Evolutionary conservation across 2,888 invertebrate species (phyloP).

Genomic region (Pandemis heparana): DNA sequence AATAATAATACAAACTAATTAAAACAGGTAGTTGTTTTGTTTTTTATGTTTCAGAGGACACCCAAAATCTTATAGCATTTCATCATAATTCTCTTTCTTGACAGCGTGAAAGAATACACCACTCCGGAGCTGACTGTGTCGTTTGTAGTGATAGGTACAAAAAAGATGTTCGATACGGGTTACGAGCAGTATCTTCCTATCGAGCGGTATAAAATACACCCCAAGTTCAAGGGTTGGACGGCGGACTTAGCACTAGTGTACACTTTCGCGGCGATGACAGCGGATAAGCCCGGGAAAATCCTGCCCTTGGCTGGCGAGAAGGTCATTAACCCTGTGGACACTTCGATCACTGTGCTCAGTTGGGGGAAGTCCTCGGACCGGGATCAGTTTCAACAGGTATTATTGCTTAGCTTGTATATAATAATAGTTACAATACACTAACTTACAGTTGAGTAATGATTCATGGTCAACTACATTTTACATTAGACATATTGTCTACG

Average conservation of each 20-base stretch:
- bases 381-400: conserved; percentile 1
- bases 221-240: conserved; percentile 60
- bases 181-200: conserved; percentile 73
- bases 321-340: conserved; percentile 54
- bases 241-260: conserved; percentile 66
- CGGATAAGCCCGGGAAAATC: conserved; percentile 63
- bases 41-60: neutral
- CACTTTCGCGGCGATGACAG: conserved; percentile 68
- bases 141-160: conserved; percentile 69
- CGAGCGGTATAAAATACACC: conserved; percentile 65
- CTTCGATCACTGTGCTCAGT: conserved; percentile 64
- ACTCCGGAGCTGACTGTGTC: conserved; percentile 65
- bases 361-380: conserved; percentile 57
- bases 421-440: neutral
- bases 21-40: no score
- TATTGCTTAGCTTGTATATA: neutral
- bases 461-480: no score
- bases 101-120: conserved; percentile 45
- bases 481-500: no score
- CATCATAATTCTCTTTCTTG: neutral
- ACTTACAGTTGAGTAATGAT: no score
- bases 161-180: conserved; percentile 65
- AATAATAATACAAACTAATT: no score
- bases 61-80: neutral
- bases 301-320: conserved; percentile 59